Percentiles rank a stretch among this genome's conserved stretches.
Evolutionary conservation across 1,140 invertebrate species (phyloP).

Genomic region (Leptinotarsa texana): DNA sequence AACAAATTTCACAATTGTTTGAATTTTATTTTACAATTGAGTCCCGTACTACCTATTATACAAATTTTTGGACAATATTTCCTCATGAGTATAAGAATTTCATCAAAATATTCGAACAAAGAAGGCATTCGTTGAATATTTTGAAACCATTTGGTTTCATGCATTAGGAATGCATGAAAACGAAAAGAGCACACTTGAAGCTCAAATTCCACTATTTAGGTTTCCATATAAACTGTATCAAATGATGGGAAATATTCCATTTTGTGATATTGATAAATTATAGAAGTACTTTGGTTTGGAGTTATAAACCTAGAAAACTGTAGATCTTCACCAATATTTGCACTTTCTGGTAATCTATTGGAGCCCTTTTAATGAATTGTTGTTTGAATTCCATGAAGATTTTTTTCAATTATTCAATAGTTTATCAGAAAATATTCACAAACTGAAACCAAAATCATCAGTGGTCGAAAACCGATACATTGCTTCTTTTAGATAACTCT

Average conservation of each 20-base stretch:
- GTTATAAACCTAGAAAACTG: no score
- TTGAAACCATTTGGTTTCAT: background rate
- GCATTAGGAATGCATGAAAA: no score
- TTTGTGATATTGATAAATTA: no score
- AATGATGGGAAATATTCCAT: no score
- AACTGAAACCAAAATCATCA: no score
- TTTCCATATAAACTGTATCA: no score
- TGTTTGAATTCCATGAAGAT: background rate
- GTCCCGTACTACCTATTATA: background rate
- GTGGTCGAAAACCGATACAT: no score
- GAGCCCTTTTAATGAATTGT: background rate
- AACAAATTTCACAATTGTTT: conserved; percentile 18
- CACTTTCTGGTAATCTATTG: background rate
- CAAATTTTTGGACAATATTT: conserved; percentile 1
- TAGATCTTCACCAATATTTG: no score
- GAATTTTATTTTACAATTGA: conserved; percentile 7
- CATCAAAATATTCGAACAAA: conserved; percentile 24
- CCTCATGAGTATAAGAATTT: background rate
- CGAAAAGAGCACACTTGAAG: no score
- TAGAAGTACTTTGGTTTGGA: no score
- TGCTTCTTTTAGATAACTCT: no score
- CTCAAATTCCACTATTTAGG: no score
- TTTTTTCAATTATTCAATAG: background rate
- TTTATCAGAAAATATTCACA: background rate
- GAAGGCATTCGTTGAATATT: conserved; percentile 25